Evolutionary conservation across 2,113 vertebrate genomes (phyloP), one percentile per base, ranked within the genome.

Genomic region (Podocnemis expansa): DNA sequence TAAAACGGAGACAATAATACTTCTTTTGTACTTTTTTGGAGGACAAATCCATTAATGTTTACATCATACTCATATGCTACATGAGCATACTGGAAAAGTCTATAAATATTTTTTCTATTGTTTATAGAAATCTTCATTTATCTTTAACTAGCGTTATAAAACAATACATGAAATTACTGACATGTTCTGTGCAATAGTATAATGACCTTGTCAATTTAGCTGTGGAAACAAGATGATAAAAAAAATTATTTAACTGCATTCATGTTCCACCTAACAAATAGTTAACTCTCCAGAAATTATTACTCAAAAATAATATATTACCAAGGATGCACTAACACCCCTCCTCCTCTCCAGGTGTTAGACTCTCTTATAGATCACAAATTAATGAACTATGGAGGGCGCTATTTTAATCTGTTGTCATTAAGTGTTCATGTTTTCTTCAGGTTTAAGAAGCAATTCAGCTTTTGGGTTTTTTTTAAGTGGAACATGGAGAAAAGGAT

Each of bases 291-390:
- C 10, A 82, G 63, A 60, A 78, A 4, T 10, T 84, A 84, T 29
- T 82, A 67, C 6, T 89, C 25, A 54, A 93, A 91, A 88, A 49
- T 34, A 88, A 87, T 58, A 10, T 70, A 63, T 92, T 79, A 45
- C 3, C 1, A 70, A 85, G 60, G 16, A 6, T 76, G 31, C 8
- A 25, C 8, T 41, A 80, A 88, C 10, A 49, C 51, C 8, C 16
- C 67, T 91, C 24, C 55, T 31, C 22, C 38, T 51, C 29, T 41
- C 31, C 56, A 83, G 41, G 87, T 89, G 34, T 91, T 87, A 80
- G 81, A 70, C 38, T 83, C 3, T 79, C 7, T 13, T 63, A 70
- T 21, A 55, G 34, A 51, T 78, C 10, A 58, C 21, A 90, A 87
- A 88, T 49, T 75, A 80, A 90, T 85, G 45, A 88, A 22, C 78